phyloP scores from a whole-genome alignment of 1,140 invertebrate genomes.

The Bathynomus jamesi region DNA sequence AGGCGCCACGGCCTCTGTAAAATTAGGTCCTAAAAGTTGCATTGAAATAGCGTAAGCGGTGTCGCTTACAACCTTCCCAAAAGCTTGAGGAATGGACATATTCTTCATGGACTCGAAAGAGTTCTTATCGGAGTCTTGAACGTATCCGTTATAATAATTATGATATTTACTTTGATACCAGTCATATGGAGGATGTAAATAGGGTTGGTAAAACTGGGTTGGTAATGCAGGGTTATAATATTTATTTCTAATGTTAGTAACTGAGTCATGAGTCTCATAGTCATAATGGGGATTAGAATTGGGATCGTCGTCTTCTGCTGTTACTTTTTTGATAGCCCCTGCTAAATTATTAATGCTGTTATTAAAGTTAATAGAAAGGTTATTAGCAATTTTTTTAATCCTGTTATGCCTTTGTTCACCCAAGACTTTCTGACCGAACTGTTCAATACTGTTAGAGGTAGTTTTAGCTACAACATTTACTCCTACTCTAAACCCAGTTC shows the following conservation, averaged over 20 bases:
- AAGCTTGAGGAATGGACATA: constrained; percentile 2
- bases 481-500: constrained; percentile 11
- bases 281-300: constrained; percentile 6
- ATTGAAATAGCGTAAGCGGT: constrained; percentile 71
- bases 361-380: constrained; percentile 16
- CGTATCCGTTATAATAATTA: no score
- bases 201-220: not conserved
- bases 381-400: constrained; percentile 21
- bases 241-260: not conserved
- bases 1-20: constrained; percentile 21
- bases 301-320: constrained; percentile 21
- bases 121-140: not conserved
- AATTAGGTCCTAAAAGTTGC: constrained; percentile 59
- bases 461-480: constrained; percentile 15
- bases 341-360: constrained; percentile 18
- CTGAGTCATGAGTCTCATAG: not conserved
- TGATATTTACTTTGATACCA: no score
- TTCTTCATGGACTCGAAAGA: no score
- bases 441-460: constrained; percentile 21
- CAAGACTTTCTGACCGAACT: constrained; percentile 8
- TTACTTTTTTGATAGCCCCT: constrained; percentile 17
- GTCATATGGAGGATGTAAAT: not conserved
- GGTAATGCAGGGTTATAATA: not conserved
- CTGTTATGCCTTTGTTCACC: constrained; percentile 21
- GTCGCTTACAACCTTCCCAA: constrained; percentile 13